Evolutionary conservation across 2,888 invertebrate genomes (phyloP), one percentile per base, ranked within the genome.

Genomic region (Trichogramma evanescens): DNA sequence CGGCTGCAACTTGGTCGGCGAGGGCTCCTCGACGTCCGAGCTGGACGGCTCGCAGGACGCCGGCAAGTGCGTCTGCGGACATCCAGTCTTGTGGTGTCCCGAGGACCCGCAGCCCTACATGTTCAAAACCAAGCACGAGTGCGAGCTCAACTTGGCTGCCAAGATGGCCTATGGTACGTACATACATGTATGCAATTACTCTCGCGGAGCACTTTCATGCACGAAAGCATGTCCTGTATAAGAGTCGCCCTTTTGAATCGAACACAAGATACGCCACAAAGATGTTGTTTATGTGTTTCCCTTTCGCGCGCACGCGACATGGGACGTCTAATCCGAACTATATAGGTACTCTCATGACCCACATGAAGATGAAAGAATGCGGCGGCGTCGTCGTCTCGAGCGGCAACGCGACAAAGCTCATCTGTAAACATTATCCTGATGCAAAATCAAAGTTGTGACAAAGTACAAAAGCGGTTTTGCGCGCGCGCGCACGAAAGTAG

Each of bases 1-100:
- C 2, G 76, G 77, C 3, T 77, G 77, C 66, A 76, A 77, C 63
- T 66, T 77, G 59, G 72, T 77, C 26, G 75, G 74, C 42, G 76
- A 76, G 58, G 73, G 72, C n/a, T 62, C 65, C 49, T 61, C 67
- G 42, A 50, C 56, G 49, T 66, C 65, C 51, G 50, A 13, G 5
- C 9, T 9, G 7, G 54, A 50, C 8, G 10, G 4, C 5, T 58
- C 42, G 13, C 58, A 59, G 9, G 68, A 68, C 45, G 69, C 66
- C 50, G 76, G 75, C 51, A 73, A 67, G 61, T 77, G 77, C 66
- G 72, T 75, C 45, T 77, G 77, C 62, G 77, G 77, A 56, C 72
- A 71, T 5, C 67, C 74, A 45, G 76, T 77, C 13, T 73, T 68
- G 8, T 76, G 76, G 76, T 77, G 77, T 58, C 74, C 75, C 39